These are phyloP conservation scores for Lagocephalus sceleratus DNA, from an alignment of 2,797 vertebrate genomes.

Conservation along the genomic window DNA sequence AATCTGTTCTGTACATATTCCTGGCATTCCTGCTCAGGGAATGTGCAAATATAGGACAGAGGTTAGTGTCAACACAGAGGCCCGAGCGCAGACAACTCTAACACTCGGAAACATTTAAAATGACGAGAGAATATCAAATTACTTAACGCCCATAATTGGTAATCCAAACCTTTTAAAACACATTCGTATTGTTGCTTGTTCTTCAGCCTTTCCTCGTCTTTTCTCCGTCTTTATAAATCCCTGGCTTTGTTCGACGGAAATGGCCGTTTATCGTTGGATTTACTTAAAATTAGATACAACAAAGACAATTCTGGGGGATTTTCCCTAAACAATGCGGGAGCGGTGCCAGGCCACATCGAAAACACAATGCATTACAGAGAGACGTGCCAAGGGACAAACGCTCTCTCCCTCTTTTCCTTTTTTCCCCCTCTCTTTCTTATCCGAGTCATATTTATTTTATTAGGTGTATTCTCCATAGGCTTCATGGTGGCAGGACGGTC, in stretches of 20 bases:
- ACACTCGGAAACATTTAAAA: constrained; percentile 35
- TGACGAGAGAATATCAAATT: not conserved
- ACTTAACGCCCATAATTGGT: too few species aligned
- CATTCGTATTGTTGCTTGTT: not conserved
- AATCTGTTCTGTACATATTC: constrained; percentile 79
- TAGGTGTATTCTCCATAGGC: constrained; percentile 69
- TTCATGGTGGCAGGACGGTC: constrained; percentile 66
- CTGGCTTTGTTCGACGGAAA: constrained; percentile 41
- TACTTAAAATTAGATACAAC: constrained; percentile 44
- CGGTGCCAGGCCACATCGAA: constrained; percentile 46
- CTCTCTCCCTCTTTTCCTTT: constrained; percentile 56
- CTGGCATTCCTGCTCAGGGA: constrained; percentile 68
- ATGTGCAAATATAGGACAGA: constrained; percentile 65
- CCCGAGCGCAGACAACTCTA: constrained; percentile 39
- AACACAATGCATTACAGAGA: constrained; percentile 68
- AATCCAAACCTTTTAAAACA: too few species aligned
- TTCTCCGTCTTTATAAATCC: constrained; percentile 20
- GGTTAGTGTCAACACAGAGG: constrained; percentile 62
- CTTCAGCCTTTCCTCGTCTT: not conserved
- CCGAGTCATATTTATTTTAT: constrained; percentile 79
- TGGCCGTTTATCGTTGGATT: constrained; percentile 49
- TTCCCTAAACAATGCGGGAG: constrained; percentile 56
- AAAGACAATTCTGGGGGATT: constrained; percentile 39
- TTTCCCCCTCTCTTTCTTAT: constrained; percentile 61
- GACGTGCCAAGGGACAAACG: constrained; percentile 67